A percentile compares a stretch with the other conserved stretches of the same genome.
Evolutionary conservation across 2,113 vertebrate genomes (phyloP).

Genomic region (Tragelaphus strepsiceros): DNA sequence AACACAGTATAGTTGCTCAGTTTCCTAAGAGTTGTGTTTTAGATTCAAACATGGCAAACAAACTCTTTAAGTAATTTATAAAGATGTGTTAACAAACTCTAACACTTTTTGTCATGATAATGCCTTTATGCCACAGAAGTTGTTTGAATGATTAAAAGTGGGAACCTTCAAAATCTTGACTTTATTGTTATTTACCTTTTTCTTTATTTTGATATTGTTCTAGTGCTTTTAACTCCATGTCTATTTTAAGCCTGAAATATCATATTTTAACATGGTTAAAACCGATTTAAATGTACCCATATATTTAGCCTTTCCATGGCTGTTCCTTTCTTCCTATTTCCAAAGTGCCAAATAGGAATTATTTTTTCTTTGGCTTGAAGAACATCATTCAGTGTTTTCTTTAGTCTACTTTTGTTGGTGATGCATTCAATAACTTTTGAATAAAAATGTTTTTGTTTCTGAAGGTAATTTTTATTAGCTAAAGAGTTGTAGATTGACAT

Average conservation of each 20-base stretch:
- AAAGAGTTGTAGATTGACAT: background rate
- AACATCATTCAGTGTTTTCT: background rate
- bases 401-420: background rate
- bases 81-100: background rate
- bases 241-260: background rate
- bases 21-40: background rate
- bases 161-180: background rate
- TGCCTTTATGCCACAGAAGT: background rate
- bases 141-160: background rate
- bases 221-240: background rate
- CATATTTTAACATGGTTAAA: background rate
- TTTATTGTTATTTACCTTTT: background rate
- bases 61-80: background rate
- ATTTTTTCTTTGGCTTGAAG: background rate
- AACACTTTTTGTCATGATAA: background rate
- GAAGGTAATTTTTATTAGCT: background rate
- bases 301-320: background rate
- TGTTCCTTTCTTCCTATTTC: background rate
- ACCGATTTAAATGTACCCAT: background rate
- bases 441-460: background rate
- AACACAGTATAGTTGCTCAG: background rate
- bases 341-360: background rate
- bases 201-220: background rate
- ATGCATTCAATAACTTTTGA: background rate
- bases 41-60: background rate